phyloP scores from a whole-genome alignment of 2,113 vertebrate species.

The Protomyctophum bolini region DNA sequence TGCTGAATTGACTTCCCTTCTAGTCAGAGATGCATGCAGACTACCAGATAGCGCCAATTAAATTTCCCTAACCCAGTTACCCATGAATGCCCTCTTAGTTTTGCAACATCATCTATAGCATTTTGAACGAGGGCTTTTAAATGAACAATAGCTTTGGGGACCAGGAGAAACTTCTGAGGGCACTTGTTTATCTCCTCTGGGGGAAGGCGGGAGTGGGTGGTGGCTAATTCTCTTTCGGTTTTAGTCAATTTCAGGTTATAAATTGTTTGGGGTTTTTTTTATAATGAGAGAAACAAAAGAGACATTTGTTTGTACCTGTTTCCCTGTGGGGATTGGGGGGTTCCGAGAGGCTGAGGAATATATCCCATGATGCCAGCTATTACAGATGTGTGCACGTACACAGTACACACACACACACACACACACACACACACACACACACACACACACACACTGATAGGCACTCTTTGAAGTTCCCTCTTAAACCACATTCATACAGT shows the following conservation, averaged over 20 bases:
- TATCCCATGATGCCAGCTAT: conserved; percentile 37
- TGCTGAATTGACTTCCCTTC: conserved; percentile 41
- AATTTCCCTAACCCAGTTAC: conserved; percentile 65
- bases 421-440: conserved; percentile 1
- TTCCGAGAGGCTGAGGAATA: conserved; percentile 36
- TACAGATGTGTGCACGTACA: conserved; percentile 18
- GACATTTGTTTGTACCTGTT: background rate
- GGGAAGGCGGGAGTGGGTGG: conserved; percentile 27
- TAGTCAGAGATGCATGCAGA: conserved; percentile 29
- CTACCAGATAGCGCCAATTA: conserved; percentile 47
- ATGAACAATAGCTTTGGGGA: conserved; percentile 51
- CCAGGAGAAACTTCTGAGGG: conserved; percentile 45
- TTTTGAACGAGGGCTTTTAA: conserved; percentile 54
- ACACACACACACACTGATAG: background rate
- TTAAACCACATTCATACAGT: conserved; percentile 51
- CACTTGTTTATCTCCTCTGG: conserved; percentile 58
- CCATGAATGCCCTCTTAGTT: conserved; percentile 60
- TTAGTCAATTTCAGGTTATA: conserved; percentile 46
- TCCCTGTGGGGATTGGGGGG: background rate
- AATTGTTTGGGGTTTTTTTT: conserved; percentile 22
- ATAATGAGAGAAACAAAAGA: conserved; percentile 36
- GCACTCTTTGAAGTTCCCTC: conserved; percentile 49
- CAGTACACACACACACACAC: background rate
- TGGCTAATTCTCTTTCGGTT: conserved; percentile 36
- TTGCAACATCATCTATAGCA: conserved; percentile 64